phyloP scores from a whole-genome alignment of 2,113 vertebrate species.

The Callorhinus ursinus region DNA sequence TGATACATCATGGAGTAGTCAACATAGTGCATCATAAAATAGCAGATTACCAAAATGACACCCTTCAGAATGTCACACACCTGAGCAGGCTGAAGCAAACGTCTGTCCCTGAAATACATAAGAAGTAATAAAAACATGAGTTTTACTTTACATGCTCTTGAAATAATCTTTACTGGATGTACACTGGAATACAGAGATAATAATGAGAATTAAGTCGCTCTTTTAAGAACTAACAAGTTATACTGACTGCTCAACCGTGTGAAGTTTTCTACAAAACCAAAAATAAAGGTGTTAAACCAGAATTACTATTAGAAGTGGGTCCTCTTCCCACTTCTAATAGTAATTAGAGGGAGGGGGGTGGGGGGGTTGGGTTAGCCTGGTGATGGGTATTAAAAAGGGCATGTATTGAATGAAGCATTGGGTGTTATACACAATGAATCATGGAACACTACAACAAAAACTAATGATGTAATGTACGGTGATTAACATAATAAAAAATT shows the following conservation, averaged over 20 bases:
- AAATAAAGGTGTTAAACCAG: neutral
- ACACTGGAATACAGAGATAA: neutral
- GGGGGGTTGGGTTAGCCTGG: too few species aligned
- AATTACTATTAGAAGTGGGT: neutral
- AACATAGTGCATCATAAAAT: slow-evolving; percentile 98
- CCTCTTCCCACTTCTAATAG: too few species aligned
- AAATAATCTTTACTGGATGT: slow-evolving; percentile 21
- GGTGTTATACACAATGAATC: too few species aligned
- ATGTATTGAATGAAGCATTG: too few species aligned
- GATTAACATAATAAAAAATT: too few species aligned
- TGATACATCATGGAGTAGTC: slow-evolving; percentile 99
- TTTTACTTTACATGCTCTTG: slow-evolving; percentile 18
- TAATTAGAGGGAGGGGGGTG: too few species aligned
- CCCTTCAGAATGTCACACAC: slow-evolving; percentile 98
- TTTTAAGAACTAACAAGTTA: neutral
- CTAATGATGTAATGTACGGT: too few species aligned
- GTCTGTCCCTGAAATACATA: slow-evolving; percentile 90
- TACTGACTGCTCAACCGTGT: too few species aligned
- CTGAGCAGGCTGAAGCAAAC: slow-evolving; percentile 97
- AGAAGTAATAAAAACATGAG: slow-evolving; percentile 54
- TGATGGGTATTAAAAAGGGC: too few species aligned
- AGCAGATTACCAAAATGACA: slow-evolving; percentile 95
- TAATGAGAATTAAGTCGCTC: neutral
- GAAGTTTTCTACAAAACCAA: neutral
- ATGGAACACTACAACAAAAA: too few species aligned